Percentiles rank a stretch among this genome's conserved stretches.
These are phyloP conservation scores for Philopedon plagiatum DNA, from an alignment of 2,888 invertebrate species.

Conservation along the genomic window DNA sequence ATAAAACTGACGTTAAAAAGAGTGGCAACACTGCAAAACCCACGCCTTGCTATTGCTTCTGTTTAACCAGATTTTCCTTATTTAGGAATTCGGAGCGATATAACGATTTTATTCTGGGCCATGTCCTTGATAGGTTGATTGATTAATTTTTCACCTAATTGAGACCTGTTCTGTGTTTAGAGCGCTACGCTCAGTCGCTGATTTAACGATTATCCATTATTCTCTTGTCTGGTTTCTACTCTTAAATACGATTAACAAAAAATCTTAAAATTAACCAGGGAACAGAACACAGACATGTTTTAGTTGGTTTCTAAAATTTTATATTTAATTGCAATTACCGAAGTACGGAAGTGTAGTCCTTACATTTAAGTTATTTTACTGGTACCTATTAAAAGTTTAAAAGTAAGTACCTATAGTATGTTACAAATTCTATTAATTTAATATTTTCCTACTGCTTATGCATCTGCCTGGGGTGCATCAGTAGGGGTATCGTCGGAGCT, in stretches of 20 bases:
- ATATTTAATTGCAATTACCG: too few species aligned
- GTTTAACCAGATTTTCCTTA: constrained; percentile 53
- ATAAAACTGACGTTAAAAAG: neutral
- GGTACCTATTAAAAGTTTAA: too few species aligned
- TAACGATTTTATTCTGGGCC: constrained; percentile 48
- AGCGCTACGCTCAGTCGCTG: constrained; percentile 15
- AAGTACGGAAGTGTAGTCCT: too few species aligned
- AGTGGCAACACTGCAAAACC: constrained; percentile 21
- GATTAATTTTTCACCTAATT: constrained; percentile 53
- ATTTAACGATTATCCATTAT: constrained; percentile 8
- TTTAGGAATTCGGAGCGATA: constrained; percentile 50
- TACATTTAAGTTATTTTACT: too few species aligned
- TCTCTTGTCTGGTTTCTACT: neutral
- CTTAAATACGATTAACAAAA: neutral
- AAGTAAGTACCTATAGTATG: too few species aligned
- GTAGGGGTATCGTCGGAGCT: too few species aligned
- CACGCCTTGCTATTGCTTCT: constrained; percentile 35
- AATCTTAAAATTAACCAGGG: too few species aligned
- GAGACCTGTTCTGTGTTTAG: constrained; percentile 46
- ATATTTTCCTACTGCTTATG: too few species aligned
- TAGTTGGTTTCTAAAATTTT: too few species aligned
- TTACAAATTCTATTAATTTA: too few species aligned
- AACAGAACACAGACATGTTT: neutral
- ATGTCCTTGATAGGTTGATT: constrained; percentile 36
- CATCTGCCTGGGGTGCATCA: too few species aligned